Conservation (phyloP, 2,113 vertebrate genomes). For the Scomber colias region DNA sequence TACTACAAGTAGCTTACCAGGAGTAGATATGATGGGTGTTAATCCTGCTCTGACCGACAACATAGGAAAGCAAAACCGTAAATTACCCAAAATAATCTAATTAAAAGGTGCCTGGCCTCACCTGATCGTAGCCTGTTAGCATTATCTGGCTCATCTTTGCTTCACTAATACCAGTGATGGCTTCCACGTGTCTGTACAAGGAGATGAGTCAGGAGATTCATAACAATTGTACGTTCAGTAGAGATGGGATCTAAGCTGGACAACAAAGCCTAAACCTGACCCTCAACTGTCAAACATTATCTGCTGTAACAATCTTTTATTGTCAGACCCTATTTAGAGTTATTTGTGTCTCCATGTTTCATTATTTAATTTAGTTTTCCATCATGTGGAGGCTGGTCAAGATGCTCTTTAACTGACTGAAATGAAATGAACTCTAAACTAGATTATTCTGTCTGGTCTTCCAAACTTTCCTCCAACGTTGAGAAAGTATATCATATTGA, state of each 20-base stretch:
- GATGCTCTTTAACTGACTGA: not conserved
- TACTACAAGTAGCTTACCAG: constrained; percentile 52
- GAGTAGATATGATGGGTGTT: constrained; percentile 51
- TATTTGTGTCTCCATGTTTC: not conserved
- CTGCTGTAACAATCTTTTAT: not conserved
- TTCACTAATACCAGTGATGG: constrained; percentile 32
- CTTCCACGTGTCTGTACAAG: constrained; percentile 20
- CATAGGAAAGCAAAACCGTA: not conserved
- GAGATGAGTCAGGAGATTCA: constrained; percentile 29
- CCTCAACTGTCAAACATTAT: constrained; percentile 1
- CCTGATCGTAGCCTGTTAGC: constrained; percentile 21
- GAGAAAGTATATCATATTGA: not conserved
- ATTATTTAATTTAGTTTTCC: constrained; percentile 5
- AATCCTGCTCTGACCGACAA: not conserved
- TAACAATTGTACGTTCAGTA: not conserved
- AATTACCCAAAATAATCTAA: constrained; percentile 45
- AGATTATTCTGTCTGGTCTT: not conserved
- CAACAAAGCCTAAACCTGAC: not conserved
- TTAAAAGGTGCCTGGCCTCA: constrained; percentile 64
- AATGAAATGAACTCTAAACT: not conserved
- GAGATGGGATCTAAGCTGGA: not conserved
- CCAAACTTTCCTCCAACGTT: no score
- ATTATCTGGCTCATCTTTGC: constrained; percentile 52
- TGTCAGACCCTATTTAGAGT: not conserved
- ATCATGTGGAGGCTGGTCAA: constrained; percentile 2